Conservation (phyloP, 2,113 vertebrate species). For the Rhinopomastus cyanomelas region DNA sequence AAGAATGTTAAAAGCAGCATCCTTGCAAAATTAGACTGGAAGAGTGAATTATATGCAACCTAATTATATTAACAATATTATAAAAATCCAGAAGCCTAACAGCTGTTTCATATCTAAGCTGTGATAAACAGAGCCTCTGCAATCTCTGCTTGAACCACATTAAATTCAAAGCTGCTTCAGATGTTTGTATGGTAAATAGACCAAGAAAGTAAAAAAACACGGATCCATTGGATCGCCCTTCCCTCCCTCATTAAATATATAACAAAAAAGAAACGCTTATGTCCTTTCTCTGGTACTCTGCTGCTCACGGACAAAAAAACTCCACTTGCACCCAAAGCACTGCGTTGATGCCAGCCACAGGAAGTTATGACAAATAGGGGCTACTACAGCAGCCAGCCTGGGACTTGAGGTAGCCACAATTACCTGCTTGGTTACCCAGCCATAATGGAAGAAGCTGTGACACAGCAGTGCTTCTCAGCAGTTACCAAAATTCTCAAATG, state of each 20-base stretch:
- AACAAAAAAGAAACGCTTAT: background rate
- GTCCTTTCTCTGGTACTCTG: background rate
- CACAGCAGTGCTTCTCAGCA: background rate
- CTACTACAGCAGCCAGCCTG: background rate
- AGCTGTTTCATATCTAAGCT: conserved; percentile 21
- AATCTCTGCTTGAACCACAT: background rate
- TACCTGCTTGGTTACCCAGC: background rate
- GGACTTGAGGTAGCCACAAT: background rate
- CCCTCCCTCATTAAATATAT: background rate
- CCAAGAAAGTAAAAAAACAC: background rate
- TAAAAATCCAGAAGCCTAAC: conserved; percentile 34
- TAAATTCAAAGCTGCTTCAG: conserved; percentile 1
- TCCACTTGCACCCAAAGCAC: background rate
- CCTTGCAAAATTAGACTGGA: conserved; percentile 38
- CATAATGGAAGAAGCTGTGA: accelerated
- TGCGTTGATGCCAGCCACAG: background rate
- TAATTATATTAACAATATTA: conserved; percentile 59
- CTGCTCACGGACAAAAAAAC: background rate
- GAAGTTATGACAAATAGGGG: accelerated
- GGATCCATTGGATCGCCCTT: background rate
- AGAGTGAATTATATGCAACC: conserved; percentile 13
- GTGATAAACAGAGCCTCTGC: conserved; percentile 17
- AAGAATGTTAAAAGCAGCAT: conserved; percentile 1
- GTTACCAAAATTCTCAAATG: background rate
- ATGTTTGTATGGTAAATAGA: background rate